Evolutionary conservation across 2,888 invertebrate genomes (phyloP).

Genomic region (Tortricodes alternella): DNA sequence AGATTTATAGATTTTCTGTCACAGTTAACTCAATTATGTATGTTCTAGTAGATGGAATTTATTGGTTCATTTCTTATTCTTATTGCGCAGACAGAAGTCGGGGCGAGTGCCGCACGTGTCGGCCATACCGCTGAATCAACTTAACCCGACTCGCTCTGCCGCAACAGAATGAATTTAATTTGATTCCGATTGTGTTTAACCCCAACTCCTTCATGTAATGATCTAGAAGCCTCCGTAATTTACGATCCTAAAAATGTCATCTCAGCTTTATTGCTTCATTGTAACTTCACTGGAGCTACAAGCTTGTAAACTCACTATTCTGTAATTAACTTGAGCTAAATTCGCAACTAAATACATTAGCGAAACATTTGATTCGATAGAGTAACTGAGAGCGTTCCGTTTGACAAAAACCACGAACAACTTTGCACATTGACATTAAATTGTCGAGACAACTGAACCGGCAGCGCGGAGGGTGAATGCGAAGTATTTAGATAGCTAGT

Average conservation of each 20-base stretch:
- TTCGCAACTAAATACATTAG: slow-evolving; percentile 37
- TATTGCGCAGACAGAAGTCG: slow-evolving; percentile 51
- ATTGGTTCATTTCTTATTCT: slow-evolving; percentile 63
- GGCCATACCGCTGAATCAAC: slow-evolving; percentile 73
- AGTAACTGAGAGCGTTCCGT: slow-evolving; percentile 51
- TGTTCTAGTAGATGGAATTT: slow-evolving; percentile 40
- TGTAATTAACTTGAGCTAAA: slow-evolving; percentile 36
- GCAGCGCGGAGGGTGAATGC: slow-evolving; percentile 51
- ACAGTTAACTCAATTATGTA: slow-evolving; percentile 22
- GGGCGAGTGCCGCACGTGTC: slow-evolving; percentile 55
- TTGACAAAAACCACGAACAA: slow-evolving; percentile 69
- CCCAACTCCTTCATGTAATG: slow-evolving; percentile 71
- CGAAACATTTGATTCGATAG: slow-evolving; percentile 50
- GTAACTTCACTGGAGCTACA: slow-evolving; percentile 8
- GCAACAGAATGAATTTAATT: slow-evolving; percentile 79
- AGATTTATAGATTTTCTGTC: background rate
- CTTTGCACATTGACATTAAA: slow-evolving; percentile 63
- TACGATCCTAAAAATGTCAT: slow-evolving; percentile 34
- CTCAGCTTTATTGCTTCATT: slow-evolving; percentile 27
- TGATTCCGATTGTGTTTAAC: slow-evolving; percentile 79
- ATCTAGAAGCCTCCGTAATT: slow-evolving; percentile 61
- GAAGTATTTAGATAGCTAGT: slow-evolving; percentile 76
- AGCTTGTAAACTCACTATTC: slow-evolving; percentile 27
- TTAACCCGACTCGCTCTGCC: slow-evolving; percentile 63
- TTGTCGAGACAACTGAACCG: slow-evolving; percentile 57